Percentiles rank a stretch among this genome's conserved stretches.
Conservation (phyloP, 2,113 vertebrate genomes). For the Nothoprocta pentlandii region DNA sequence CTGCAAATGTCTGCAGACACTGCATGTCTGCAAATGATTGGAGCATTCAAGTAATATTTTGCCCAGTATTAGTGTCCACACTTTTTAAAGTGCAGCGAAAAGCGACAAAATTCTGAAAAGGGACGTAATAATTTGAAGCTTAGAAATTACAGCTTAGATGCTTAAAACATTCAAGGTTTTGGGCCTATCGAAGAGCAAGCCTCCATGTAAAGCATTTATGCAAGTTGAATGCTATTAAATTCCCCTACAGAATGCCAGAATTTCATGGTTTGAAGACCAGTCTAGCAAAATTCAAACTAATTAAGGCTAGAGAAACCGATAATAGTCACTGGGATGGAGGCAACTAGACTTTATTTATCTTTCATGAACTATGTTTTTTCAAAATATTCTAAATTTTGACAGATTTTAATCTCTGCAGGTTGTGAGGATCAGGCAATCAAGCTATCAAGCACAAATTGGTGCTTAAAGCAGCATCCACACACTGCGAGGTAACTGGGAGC, state of each 20-base stretch:
- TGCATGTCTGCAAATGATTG: not conserved
- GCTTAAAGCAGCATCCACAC: not conserved
- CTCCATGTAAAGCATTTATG: not conserved
- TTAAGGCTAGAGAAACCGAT: not conserved
- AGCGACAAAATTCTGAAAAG: not conserved
- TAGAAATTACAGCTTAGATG: not conserved
- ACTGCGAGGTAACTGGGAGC: not conserved
- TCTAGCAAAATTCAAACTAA: not conserved
- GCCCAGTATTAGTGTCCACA: not conserved
- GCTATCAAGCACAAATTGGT: not conserved
- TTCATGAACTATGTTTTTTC: not conserved
- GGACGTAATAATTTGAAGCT: not conserved
- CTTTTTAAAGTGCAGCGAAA: not conserved
- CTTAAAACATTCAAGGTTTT: not conserved
- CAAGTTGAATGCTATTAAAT: not conserved
- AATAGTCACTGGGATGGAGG: not conserved
- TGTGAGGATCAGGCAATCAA: not conserved
- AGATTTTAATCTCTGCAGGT: not conserved
- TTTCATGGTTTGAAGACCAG: accelerated
- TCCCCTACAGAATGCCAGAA: not conserved
- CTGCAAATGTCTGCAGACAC: too few species aligned
- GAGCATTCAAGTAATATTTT: not conserved
- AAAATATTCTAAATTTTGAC: not conserved
- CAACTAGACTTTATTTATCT: not conserved
- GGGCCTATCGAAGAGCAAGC: not conserved